These are phyloP conservation scores for Tyto alba DNA, from an alignment of 2,113 vertebrate genomes.

Conservation along the genomic window DNA sequence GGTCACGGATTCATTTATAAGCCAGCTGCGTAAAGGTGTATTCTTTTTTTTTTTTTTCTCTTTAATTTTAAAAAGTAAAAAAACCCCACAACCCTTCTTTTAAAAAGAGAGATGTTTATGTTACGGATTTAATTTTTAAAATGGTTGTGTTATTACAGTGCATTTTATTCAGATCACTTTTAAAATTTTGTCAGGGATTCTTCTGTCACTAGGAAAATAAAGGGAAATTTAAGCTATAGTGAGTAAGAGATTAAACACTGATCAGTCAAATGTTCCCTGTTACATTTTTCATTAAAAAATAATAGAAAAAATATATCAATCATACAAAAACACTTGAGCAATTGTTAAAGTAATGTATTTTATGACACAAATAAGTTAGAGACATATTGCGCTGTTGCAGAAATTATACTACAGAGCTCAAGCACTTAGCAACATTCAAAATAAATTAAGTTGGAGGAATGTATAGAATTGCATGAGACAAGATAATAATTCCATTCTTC, in stretches of 20 bases:
- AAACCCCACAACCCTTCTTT: background rate
- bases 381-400: background rate
- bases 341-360: background rate
- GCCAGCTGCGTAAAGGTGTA: background rate
- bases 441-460: background rate
- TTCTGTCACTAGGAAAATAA: background rate
- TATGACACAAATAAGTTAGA: background rate
- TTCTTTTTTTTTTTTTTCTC: background rate
- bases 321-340: background rate
- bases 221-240: background rate
- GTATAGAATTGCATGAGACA: background rate
- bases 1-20: background rate
- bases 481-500: background rate
- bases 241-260: background rate
- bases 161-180: background rate
- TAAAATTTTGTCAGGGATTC: background rate
- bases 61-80: background rate
- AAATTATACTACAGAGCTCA: background rate
- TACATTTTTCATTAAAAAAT: background rate
- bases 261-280: accelerated
- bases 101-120: background rate
- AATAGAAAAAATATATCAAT: background rate
- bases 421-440: background rate
- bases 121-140: background rate
- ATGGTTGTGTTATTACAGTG: background rate